These are phyloP conservation scores for Tamias sibiricus DNA, from an alignment of 2,113 vertebrate genomes.

Conservation along the genomic window DNA sequence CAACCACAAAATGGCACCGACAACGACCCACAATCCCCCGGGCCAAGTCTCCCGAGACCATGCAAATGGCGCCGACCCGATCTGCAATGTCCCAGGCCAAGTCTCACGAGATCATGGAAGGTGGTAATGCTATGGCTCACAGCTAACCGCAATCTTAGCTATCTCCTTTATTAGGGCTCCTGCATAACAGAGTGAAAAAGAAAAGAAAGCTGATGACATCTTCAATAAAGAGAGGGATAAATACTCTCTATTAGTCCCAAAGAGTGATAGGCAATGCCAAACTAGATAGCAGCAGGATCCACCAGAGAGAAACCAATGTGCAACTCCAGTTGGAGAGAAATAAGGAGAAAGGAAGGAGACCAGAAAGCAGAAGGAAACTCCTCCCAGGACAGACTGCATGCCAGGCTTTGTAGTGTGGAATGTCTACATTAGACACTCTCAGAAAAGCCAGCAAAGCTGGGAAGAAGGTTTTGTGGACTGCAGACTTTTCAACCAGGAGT, in stretches of 20 bases:
- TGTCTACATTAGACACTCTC: neutral
- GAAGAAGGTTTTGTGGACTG: rapidly evolving
- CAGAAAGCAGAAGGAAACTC: neutral
- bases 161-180: too few species aligned
- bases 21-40: too few species aligned
- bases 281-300: too few species aligned
- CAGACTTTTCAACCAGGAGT: neutral
- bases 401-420: neutral
- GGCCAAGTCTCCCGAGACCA: too few species aligned
- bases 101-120: too few species aligned
- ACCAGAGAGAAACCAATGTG: neutral
- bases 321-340: neutral
- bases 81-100: too few species aligned
- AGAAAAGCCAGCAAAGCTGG: neutral
- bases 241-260: neutral
- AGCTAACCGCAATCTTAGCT: too few species aligned
- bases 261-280: neutral
- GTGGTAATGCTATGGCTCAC: too few species aligned
- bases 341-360: neutral
- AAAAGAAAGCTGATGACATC: neutral
- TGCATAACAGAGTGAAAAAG: neutral
- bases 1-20: too few species aligned
- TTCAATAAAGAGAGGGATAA: neutral
- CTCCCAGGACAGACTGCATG: neutral
- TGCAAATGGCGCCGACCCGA: too few species aligned